Percentiles rank a stretch among this genome's conserved stretches.
These are phyloP conservation scores for Hydraecia micacea DNA, from an alignment of 2,888 invertebrate species.

Conservation along the genomic window DNA sequence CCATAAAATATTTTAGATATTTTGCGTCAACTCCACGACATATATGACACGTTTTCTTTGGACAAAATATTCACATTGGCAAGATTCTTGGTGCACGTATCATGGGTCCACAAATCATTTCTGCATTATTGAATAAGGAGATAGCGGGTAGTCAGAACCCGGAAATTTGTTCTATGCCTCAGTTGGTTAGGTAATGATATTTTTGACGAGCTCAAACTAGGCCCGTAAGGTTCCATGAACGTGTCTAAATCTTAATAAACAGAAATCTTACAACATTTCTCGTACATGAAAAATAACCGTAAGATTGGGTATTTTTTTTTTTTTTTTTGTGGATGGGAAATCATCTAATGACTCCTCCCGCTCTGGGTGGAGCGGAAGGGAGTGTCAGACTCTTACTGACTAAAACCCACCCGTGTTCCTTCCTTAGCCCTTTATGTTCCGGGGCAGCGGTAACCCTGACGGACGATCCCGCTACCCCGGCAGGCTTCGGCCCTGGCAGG, in stretches of 20 bases:
- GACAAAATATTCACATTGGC: constrained; percentile 53
- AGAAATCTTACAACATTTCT: neutral
- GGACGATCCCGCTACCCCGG: too few relatives aligned
- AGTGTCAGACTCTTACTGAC: too few relatives aligned
- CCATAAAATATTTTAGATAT: constrained; percentile 49
- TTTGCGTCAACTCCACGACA: constrained; percentile 17
- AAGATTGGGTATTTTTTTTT: neutral
- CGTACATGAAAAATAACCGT: neutral
- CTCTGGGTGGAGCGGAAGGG: too few relatives aligned
- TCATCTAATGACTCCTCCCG: too few relatives aligned
- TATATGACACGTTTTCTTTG: constrained; percentile 48
- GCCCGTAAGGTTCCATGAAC: neutral
- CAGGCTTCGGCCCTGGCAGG: too few relatives aligned
- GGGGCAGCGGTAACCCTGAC: too few relatives aligned
- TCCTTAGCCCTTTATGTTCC: too few relatives aligned
- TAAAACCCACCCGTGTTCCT: too few relatives aligned
- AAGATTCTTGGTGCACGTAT: constrained; percentile 59
- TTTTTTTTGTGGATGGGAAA: too few relatives aligned
- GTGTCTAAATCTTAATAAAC: neutral
- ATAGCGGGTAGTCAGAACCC: constrained; percentile 67
- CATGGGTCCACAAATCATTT: constrained; percentile 71
- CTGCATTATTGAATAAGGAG: constrained; percentile 76
- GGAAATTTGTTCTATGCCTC: constrained; percentile 67
- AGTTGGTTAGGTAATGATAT: constrained; percentile 67
- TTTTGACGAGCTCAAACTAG: constrained; percentile 49